Percentiles rank a stretch among this genome's conserved stretches.
These are phyloP conservation scores for Listrodromus nycthemerus DNA, from an alignment of 2,888 invertebrate genomes.

Conservation along the genomic window DNA sequence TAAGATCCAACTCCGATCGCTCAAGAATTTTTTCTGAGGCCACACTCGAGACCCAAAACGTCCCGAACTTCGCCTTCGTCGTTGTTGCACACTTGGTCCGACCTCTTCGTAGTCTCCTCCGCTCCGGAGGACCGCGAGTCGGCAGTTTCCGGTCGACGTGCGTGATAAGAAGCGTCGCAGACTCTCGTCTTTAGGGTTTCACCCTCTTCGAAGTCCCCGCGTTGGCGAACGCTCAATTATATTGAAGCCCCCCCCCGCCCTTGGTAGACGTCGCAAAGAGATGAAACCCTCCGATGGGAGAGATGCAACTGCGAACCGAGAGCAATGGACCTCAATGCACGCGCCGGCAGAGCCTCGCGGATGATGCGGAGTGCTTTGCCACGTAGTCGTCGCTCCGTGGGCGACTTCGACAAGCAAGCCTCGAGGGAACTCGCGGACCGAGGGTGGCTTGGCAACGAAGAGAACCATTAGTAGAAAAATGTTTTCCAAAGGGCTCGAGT, in stretches of 20 bases:
- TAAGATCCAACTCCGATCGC: too few species aligned
- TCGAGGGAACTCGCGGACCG: constrained; percentile 57
- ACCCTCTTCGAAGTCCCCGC: constrained; percentile 2
- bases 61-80: background rate
- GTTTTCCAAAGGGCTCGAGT: constrained; percentile 82
- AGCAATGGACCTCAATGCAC: background rate
- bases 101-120: background rate
- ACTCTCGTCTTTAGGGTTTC: background rate
- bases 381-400: background rate
- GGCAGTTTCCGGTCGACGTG: constrained; percentile 53
- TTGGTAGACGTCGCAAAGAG: constrained; percentile 38
- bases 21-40: too few species aligned
- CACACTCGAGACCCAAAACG: background rate
- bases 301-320: constrained; percentile 39
- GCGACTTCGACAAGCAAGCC: constrained; percentile 50
- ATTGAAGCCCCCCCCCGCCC: constrained; percentile 3
- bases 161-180: constrained; percentile 36
- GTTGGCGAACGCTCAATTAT: constrained; percentile 58
- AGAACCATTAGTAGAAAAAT: constrained; percentile 84
- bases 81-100: too few species aligned
- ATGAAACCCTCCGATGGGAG: constrained; percentile 10
- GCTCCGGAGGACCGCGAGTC: background rate
- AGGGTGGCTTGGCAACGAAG: constrained; percentile 73
- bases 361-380: constrained; percentile 9
- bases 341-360: constrained; percentile 9